Conservation (phyloP, 2,797 vertebrate genomes). For the Mormyrus hasselquistii region DNA sequence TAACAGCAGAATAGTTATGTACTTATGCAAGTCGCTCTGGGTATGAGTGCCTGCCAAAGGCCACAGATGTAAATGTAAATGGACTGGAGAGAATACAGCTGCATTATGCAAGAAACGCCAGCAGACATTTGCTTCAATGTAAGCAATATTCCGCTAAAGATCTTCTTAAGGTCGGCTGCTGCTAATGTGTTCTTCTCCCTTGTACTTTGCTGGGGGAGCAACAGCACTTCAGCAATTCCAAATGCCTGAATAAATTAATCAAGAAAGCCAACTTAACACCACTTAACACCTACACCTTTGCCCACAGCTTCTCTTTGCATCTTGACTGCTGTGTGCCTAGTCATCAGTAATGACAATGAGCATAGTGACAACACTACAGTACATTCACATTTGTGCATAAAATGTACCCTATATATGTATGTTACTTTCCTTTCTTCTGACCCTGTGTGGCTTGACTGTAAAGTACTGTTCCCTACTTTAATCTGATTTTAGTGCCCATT, state of each 20-base stretch:
- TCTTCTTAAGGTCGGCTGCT: neutral
- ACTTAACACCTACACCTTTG: neutral
- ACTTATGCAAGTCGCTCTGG: neutral
- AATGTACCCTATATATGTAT: neutral
- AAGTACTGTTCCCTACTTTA: neutral
- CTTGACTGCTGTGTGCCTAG: neutral
- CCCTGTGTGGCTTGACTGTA: neutral
- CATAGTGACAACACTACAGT: neutral
- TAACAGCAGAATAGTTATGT: neutral
- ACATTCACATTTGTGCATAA: neutral
- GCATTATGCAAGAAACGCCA: neutral
- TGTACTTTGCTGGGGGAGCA: neutral
- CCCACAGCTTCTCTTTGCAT: neutral
- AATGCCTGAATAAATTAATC: neutral
- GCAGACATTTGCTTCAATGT: neutral
- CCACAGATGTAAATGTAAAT: neutral
- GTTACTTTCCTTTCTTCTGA: neutral
- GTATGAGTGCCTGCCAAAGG: neutral
- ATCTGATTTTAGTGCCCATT: neutral
- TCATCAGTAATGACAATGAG: neutral
- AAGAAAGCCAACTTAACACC: neutral
- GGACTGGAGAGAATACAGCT: neutral
- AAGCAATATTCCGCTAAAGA: neutral
- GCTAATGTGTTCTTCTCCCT: neutral
- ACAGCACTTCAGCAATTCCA: neutral